Conservation (phyloP, 1,140 invertebrate genomes). For the Pseudomyrmex gracilis region DNA sequence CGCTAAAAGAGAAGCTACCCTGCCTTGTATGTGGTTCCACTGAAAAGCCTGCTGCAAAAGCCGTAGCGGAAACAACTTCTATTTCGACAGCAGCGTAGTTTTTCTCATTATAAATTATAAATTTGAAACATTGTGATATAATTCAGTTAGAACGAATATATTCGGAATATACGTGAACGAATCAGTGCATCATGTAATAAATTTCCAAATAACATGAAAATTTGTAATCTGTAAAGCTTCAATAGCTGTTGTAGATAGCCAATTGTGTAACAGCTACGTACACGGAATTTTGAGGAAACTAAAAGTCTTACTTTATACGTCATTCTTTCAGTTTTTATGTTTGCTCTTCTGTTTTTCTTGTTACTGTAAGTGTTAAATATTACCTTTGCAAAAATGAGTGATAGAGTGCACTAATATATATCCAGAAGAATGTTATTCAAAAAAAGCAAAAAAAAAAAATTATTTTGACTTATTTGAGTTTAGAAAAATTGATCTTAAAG, state of each 20-base stretch:
- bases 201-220: not conserved
- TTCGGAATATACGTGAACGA: not conserved
- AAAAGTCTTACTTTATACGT: not conserved
- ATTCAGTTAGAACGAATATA: not conserved
- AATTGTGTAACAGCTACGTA: constrained; percentile 22
- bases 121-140: constrained; percentile 22
- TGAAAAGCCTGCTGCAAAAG: constrained; percentile 47
- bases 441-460: too few species aligned
- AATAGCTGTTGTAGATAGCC: not conserved
- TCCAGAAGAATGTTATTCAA: constrained; percentile 14
- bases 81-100: not conserved
- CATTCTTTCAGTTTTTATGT: not conserved
- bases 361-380: not conserved
- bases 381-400: not conserved
- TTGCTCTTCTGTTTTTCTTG: not conserved
- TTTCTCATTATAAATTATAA: not conserved
- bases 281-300: not conserved
- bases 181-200: not conserved
- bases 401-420: constrained; percentile 1
- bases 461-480: too few species aligned
- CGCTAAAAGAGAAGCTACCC: constrained; percentile 90
- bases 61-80: constrained; percentile 72
- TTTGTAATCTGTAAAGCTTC: constrained; percentile 26
- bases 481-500: too few species aligned
- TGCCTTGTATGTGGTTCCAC: constrained; percentile 87